Conservation (phyloP, 2,113 vertebrate genomes). For the Dicentrarchus labrax region DNA sequence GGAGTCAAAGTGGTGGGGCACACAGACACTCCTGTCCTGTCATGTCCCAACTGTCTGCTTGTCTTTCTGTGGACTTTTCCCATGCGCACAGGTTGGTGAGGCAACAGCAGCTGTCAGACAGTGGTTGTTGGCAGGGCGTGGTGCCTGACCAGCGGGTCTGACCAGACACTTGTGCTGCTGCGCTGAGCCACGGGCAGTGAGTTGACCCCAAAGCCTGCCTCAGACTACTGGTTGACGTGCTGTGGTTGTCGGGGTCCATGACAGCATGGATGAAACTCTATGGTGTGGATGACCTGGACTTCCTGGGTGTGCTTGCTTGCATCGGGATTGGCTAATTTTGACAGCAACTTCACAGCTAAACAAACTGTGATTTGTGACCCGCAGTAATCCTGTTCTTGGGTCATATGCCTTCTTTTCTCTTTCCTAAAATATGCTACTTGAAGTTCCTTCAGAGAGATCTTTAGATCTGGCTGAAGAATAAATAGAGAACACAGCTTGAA, state of each 20-base stretch:
- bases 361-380: constrained; percentile 70
- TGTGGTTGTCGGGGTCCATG: constrained; percentile 66
- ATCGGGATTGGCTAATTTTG: constrained; percentile 32
- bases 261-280: constrained; percentile 56
- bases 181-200: constrained; percentile 63
- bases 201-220: constrained; percentile 69
- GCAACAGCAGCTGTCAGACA: constrained; percentile 80
- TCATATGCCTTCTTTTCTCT: constrained; percentile 58
- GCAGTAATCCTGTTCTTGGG: constrained; percentile 59
- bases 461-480: constrained; percentile 72
- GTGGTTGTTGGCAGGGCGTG: constrained; percentile 79
- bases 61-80: constrained; percentile 70
- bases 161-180: constrained; percentile 73
- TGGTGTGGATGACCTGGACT: constrained; percentile 49
- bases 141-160: constrained; percentile 75
- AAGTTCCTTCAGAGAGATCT: constrained; percentile 66
- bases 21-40: constrained; percentile 47
- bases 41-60: constrained; percentile 62
- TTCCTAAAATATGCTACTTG: constrained; percentile 68
- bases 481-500: constrained; percentile 70
- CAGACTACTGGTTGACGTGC: constrained; percentile 63
- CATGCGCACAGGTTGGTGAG: constrained; percentile 72
- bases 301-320: constrained; percentile 51
- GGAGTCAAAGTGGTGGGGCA: constrained; percentile 51
- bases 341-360: constrained; percentile 65